Base-by-base conservation (phyloP, 2,888 invertebrate genomes). In the Argynnis bischoffii region DNA sequence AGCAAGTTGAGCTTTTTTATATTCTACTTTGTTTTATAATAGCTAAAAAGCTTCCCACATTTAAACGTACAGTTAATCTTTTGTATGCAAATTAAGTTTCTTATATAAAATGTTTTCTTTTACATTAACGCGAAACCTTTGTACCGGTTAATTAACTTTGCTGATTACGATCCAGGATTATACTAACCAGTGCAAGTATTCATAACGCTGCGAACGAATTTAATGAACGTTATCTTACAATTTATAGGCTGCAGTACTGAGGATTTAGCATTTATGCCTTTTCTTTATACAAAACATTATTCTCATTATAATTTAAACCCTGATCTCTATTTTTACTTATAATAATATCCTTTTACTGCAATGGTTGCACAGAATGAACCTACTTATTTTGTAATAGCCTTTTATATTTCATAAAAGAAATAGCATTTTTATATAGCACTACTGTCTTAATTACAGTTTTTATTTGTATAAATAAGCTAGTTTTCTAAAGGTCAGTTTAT, bases 211-310 rank as follows among this genome's bases (percentile, higher is more conserved):
- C 71, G 71, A 81, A 80, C 79, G 75, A 75, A 79, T 81, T 80
- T 81, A 80, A 83, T 78, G 75, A 80, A 78, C 70, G 72, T 79
- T 80, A 81, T 80, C 80, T 81, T 71, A 55, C 69, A 75, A 76
- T 77, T 76, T 74, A 77, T 74, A 73, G 74, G 69, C 70, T 74
- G 70, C 72, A 73, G 69, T 66, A 74, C 68, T 61, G 57, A 51
- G 59, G 59, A 54, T 59, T 69, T 67, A 67, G 55, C 66, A 61
- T 65, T 68, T 67, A 70, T 66, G 50, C 66, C 48, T 55, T 61
- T 66, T 66, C 61, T 61, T 66, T 61, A 66, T 61, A 61, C 61
- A 50, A 55, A 35, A 57, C 48, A 61, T 61, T 61, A 59, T 13
- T 31, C 26, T 59, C 26, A 59, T 48, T 59, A 59, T 31, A 47